Percentiles rank a stretch among this genome's conserved stretches.
Conservation (phyloP, 2,888 invertebrate genomes). For the Scelioninae gen. 1 region DNA sequence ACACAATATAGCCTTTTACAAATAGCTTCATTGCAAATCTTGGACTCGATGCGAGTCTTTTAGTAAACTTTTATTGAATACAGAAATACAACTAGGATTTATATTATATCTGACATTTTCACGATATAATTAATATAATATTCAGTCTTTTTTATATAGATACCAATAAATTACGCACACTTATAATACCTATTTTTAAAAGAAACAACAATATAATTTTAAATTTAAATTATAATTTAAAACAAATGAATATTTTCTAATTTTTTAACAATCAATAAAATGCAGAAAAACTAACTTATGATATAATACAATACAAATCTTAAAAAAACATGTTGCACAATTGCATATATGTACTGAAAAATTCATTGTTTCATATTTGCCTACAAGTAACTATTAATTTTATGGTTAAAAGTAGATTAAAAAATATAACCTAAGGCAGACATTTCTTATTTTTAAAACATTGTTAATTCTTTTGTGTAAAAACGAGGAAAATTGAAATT, state of each 20-base stretch:
- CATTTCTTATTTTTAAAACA: too few species aligned
- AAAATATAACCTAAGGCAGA: too few species aligned
- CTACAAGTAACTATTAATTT: too few species aligned
- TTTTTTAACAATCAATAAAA: slow-evolving; percentile 3
- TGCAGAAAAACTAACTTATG: neutral
- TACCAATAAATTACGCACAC: slow-evolving; percentile 61
- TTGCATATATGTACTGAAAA: neutral
- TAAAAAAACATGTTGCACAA: slow-evolving; percentile 31
- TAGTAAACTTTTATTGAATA: slow-evolving; percentile 60
- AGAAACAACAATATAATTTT: neutral
- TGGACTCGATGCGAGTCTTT: slow-evolving; percentile 67
- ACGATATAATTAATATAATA: slow-evolving; percentile 67
- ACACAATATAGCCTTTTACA: slow-evolving; percentile 49
- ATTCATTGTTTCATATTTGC: too few species aligned
- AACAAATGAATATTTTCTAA: neutral
- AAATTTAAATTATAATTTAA: neutral
- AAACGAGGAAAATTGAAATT: too few species aligned
- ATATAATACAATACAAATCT: neutral
- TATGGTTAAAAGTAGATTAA: too few species aligned
- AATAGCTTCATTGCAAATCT: slow-evolving; percentile 58
- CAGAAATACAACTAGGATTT: slow-evolving; percentile 66
- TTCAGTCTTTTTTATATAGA: slow-evolving; percentile 70
- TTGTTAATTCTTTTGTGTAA: too few species aligned
- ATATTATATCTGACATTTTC: slow-evolving; percentile 68
- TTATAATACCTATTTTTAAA: slow-evolving; percentile 37